A percentile compares a stretch with the other conserved stretches of the same genome.
These are phyloP conservation scores for Silurus lanzhouensis DNA, from an alignment of 2,797 vertebrate genomes.

Conservation along the genomic window DNA sequence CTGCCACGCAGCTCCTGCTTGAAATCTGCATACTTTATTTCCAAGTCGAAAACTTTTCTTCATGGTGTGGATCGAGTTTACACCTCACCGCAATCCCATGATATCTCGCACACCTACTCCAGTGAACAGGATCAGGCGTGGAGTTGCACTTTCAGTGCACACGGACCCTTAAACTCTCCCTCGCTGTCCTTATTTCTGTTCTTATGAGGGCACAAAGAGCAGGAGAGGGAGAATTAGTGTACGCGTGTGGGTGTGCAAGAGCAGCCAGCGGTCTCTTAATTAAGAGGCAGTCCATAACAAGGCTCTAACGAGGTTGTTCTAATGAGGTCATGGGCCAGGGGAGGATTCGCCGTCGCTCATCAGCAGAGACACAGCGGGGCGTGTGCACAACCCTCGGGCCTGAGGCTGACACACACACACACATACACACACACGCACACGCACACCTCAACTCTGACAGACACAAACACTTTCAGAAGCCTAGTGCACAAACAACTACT, in stretches of 20 bases:
- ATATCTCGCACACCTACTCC: neutral
- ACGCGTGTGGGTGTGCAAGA: slow-evolving; percentile 56
- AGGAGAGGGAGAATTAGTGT: slow-evolving; percentile 20
- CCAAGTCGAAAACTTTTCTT: neutral
- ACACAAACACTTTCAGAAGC: slow-evolving; percentile 21
- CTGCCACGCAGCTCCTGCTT: neutral
- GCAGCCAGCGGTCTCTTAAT: slow-evolving; percentile 72
- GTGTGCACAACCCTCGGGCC: slow-evolving; percentile 15
- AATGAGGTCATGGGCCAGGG: slow-evolving; percentile 59
- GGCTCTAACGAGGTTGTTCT: slow-evolving; percentile 62
- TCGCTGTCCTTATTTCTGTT: slow-evolving; percentile 13
- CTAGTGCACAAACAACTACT: slow-evolving; percentile 34
- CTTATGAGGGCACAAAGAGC: slow-evolving; percentile 10
- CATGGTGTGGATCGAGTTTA: neutral
- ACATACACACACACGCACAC: neutral
- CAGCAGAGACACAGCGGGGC: slow-evolving; percentile 36
- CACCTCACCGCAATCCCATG: neutral
- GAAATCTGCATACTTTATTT: neutral
- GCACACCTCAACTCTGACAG: slow-evolving; percentile 20
- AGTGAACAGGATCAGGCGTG: neutral
- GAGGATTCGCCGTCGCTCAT: slow-evolving; percentile 51
- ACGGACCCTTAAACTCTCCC: neutral
- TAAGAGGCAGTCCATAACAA: slow-evolving; percentile 74
- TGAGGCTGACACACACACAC: neutral
- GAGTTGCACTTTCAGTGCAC: neutral